Base-by-base conservation (phyloP, 2,888 invertebrate species). In the Chesias legatella region DNA sequence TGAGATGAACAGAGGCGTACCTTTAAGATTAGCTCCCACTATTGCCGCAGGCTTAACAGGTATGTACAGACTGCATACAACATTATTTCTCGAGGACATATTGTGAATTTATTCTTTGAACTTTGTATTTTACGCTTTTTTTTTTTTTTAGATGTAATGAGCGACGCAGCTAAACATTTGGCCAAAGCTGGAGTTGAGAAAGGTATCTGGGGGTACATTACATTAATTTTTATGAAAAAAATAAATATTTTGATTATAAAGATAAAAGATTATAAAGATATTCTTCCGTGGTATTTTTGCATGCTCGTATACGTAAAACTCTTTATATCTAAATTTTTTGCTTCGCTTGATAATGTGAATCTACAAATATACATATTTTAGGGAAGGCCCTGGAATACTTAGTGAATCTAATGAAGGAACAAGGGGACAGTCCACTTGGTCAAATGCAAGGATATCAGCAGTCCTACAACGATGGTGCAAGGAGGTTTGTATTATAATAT, bases 401-500 rank as follows among this genome's bases (percentile, higher is more conserved):
- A 22, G 58, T 75, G 0, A 48, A 46, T 20, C 34, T 63, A 17
- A 80, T 82, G 81, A 73, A 70, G 31, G 63, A 68, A 6, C 60
- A 77, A 43, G 79, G 75, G 0, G 63, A 71, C 0, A 39, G 49
- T 1, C 58, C 63, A 1, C 58, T 82, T 5, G 79, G 52, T 0
- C 45, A 56, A 5, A 45, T 79, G 21, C 79, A 79, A 56, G 80
- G 79, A 7, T 76, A 79, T 44, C 53, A 63, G 6, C 79, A 79
- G 48, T 64, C 62, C 9, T 73, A 73, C 43, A 32, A 23, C 1
- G 75, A 76, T 29, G 80, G 63, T 0, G 81, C 79, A 3, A 56
- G 62, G 41, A 72, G 80, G 81, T 79, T 34, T 1, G 1, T 3
- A 1, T 22, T 36, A 21, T 21, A 10, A 22, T 21, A 6, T 11